These are phyloP conservation scores for Phaethon lepturus DNA, from an alignment of 2,113 vertebrate genomes.

Conservation along the genomic window DNA sequence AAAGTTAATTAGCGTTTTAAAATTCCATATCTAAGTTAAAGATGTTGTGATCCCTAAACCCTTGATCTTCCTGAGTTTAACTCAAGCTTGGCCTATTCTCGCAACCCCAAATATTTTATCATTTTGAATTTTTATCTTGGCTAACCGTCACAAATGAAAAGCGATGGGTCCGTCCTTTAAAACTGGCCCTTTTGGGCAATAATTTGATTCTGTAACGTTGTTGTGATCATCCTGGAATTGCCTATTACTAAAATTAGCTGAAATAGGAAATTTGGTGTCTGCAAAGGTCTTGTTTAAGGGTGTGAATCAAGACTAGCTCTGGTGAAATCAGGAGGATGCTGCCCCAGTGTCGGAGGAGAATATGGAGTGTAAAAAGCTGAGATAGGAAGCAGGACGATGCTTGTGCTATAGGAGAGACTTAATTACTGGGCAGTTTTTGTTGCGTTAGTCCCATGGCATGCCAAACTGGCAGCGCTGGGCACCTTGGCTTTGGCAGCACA, in stretches of 20 bases:
- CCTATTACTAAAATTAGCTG: neutral
- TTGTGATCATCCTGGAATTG: neutral
- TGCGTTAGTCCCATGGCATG: neutral
- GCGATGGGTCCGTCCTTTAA: fast-evolving
- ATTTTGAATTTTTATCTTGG: neutral
- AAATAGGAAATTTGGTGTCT: neutral
- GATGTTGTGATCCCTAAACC: neutral
- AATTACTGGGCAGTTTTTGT: neutral
- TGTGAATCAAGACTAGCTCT: neutral
- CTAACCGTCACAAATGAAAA: neutral
- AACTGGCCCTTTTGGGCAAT: neutral
- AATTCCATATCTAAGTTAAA: neutral
- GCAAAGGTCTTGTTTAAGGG: neutral
- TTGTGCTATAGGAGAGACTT: neutral
- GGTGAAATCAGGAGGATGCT: neutral
- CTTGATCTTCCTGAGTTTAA: neutral
- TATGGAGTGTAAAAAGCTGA: neutral
- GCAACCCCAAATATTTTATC: neutral
- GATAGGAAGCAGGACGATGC: neutral
- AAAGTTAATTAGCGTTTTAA: constrained; percentile 24
- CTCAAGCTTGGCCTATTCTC: neutral
- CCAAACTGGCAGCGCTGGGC: fast-evolving
- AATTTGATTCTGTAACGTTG: neutral
- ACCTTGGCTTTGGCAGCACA: neutral
- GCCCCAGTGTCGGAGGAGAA: neutral